A percentile compares a stretch with the other conserved stretches of the same genome.
These are phyloP conservation scores for Lepus timidus DNA, from an alignment of 2,113 vertebrate species.

Conservation along the genomic window DNA sequence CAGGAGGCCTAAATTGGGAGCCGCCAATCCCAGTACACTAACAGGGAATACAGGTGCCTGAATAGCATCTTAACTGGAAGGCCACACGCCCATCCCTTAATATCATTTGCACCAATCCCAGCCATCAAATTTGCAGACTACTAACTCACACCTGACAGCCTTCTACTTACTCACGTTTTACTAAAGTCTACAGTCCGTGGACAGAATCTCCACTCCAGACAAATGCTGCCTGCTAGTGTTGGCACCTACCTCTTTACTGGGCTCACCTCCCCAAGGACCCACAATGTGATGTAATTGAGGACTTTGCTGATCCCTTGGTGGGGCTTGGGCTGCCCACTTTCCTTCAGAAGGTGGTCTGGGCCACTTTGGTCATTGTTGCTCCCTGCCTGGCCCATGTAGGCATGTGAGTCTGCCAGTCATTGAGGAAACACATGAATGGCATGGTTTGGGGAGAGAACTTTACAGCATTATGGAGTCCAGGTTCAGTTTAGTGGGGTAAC, in stretches of 20 bases:
- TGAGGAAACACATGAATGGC: not conserved
- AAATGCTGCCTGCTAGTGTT: not conserved
- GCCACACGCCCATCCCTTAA: not conserved
- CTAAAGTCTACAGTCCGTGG: not conserved
- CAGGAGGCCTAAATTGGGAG: too few species aligned
- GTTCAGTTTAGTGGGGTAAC: not conserved
- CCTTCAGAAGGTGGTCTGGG: not conserved
- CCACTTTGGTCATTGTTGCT: not conserved
- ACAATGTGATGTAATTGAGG: not conserved
- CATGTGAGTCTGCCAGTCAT: not conserved
- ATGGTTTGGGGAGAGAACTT: not conserved
- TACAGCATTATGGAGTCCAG: not conserved
- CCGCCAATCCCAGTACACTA: too few species aligned
- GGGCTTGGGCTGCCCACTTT: not conserved
- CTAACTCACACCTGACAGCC: not conserved
- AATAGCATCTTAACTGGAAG: too few species aligned
- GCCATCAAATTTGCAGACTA: not conserved
- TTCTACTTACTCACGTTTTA: conserved; percentile 17
- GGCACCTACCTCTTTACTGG: not conserved
- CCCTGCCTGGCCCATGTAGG: not conserved
- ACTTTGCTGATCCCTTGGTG: not conserved
- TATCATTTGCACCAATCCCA: not conserved
- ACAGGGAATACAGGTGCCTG: too few species aligned
- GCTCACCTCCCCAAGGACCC: not conserved
- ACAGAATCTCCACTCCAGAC: not conserved